Conservation (phyloP, 2,797 vertebrate genomes). For the Enteromius unitaeniatus region DNA sequence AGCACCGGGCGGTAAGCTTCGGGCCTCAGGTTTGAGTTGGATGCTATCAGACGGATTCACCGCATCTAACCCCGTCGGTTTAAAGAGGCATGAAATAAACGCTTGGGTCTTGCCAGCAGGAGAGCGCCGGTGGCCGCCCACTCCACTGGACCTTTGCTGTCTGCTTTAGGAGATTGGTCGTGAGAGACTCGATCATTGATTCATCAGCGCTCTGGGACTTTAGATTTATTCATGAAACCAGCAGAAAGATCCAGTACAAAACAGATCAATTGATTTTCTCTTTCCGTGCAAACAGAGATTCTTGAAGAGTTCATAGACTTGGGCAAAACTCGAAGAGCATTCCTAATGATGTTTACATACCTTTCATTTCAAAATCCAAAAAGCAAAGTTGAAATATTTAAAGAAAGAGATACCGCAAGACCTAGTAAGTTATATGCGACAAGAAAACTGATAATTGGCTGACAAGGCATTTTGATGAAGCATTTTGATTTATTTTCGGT, state of each 20-base stretch:
- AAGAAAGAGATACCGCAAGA: background rate
- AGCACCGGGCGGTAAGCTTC: conserved; percentile 66
- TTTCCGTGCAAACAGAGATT: conserved; percentile 46
- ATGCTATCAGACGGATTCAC: conserved; percentile 79
- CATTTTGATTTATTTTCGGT: background rate
- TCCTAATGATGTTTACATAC: conserved; percentile 40
- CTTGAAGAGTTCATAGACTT: conserved; percentile 39
- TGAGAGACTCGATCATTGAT: conserved; percentile 70
- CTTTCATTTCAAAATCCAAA: background rate
- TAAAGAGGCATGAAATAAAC: conserved; percentile 84
- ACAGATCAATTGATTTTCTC: conserved; percentile 61
- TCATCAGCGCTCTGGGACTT: conserved; percentile 61
- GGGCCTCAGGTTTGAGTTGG: conserved; percentile 78
- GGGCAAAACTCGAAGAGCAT: conserved; percentile 51
- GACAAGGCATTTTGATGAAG: conserved; percentile 30
- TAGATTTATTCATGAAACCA: conserved; percentile 69
- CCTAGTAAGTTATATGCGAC: background rate
- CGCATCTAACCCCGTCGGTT: conserved; percentile 74
- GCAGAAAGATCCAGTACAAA: conserved; percentile 61
- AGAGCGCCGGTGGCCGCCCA: conserved; percentile 64
- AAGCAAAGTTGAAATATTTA: background rate
- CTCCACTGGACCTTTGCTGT: conserved; percentile 63
- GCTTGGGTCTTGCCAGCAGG: conserved; percentile 71
- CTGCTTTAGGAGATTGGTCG: conserved; percentile 63
- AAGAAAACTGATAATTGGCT: conserved; percentile 8